Evolutionary conservation across 2,113 vertebrate genomes (phyloP).

Genomic region (Turdus rufiventris): DNA sequence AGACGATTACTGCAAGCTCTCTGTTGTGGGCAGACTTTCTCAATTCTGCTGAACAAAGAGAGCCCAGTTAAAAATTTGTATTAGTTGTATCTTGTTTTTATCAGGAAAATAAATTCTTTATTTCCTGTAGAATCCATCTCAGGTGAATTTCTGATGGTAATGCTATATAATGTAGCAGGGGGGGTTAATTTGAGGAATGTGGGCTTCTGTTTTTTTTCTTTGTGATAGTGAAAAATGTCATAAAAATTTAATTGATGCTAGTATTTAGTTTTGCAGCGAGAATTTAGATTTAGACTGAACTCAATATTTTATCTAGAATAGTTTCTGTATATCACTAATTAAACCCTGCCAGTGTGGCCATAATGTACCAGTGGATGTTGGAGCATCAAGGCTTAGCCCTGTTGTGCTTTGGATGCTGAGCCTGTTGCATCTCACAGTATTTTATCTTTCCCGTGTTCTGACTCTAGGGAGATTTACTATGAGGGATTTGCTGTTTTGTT

Average conservation of each 20-base stretch:
- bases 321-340: not conserved
- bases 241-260: not conserved
- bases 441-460: not conserved
- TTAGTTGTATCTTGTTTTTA: constrained; percentile 14
- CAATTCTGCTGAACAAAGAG: constrained; percentile 39
- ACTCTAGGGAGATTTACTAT: not conserved
- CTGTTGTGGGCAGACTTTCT: constrained; percentile 31
- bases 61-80: constrained; percentile 42
- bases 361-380: not conserved
- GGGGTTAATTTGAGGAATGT: not conserved
- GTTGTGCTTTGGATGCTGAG: not conserved
- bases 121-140: not conserved
- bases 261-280: not conserved
- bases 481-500: not conserved
- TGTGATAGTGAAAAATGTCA: not conserved
- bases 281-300: not conserved
- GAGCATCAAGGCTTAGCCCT: not conserved
- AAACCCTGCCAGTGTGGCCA: not conserved
- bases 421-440: not conserved
- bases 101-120: constrained; percentile 28
- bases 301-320: not conserved
- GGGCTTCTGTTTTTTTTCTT: not conserved
- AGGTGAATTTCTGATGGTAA: constrained; percentile 34
- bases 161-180: not conserved
- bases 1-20: not conserved